Conservation (phyloP, 2,113 vertebrate genomes). For the Ascaphus truei region DNA sequence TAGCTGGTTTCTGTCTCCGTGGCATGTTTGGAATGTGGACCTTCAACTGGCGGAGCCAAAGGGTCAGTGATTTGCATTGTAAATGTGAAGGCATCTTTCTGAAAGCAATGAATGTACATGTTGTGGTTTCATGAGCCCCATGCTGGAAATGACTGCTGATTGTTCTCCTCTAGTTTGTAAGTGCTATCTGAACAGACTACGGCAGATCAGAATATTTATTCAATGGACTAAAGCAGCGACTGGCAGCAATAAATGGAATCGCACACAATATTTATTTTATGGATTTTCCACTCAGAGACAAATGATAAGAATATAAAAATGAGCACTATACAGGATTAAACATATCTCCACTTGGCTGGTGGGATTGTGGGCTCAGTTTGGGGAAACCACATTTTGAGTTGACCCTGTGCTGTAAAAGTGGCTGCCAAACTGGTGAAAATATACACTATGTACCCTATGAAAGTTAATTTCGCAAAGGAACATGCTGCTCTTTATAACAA, state of each 20-base stretch:
- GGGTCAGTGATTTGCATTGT: neutral
- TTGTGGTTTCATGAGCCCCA: neutral
- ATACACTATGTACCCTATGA: neutral
- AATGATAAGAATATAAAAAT: neutral
- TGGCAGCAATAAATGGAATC: conserved; percentile 34
- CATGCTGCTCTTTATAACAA: neutral
- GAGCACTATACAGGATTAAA: neutral
- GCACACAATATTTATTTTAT: conserved; percentile 32
- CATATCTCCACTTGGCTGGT: neutral
- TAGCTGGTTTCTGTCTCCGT: neutral
- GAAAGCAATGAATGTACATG: conserved; percentile 4
- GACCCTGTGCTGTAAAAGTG: too few relatives aligned
- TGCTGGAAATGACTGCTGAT: neutral
- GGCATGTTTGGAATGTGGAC: neutral
- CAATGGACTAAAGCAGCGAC: conserved; percentile 21
- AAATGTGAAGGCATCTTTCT: neutral
- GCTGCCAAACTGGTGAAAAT: too few relatives aligned
- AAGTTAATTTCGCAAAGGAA: neutral
- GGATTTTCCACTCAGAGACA: conserved; percentile 9
- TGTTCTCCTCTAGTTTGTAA: conserved; percentile 27
- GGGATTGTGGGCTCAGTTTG: neutral
- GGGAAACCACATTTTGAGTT: neutral
- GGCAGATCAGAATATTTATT: neutral
- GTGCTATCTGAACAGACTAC: neutral
- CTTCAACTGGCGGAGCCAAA: neutral